These are phyloP conservation scores for Lasioglossum calceatum DNA, from an alignment of 2,888 invertebrate genomes.

Conservation along the genomic window DNA sequence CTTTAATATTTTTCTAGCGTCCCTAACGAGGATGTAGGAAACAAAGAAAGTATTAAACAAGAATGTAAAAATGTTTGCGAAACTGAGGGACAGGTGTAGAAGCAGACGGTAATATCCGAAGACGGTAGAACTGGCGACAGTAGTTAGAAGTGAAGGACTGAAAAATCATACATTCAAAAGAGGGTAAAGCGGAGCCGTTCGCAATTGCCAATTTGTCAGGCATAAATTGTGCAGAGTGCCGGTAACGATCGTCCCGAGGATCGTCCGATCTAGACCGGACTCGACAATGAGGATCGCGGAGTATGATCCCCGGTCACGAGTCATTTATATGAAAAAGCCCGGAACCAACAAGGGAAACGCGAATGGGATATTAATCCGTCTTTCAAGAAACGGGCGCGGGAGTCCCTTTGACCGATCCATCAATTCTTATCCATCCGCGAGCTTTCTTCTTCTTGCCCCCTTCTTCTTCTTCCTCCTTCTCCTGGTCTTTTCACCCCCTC, in stretches of 20 bases:
- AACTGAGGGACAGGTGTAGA: not conserved
- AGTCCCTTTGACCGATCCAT: conserved; percentile 57
- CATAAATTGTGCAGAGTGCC: conserved; percentile 7
- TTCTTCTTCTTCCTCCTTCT: conserved; percentile 10
- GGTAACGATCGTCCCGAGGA: not conserved
- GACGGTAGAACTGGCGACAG: not conserved
- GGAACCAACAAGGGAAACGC: conserved; percentile 23
- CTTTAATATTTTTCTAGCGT: too few species aligned
- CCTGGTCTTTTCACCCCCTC: conserved; percentile 36
- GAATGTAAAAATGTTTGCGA: not conserved
- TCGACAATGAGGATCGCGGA: not conserved
- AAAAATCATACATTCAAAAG: not conserved
- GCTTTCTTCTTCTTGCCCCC: conserved; percentile 23
- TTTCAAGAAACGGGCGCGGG: conserved; percentile 26
- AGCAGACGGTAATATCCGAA: not conserved
- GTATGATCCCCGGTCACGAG: conserved; percentile 1
- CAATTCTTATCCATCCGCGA: conserved; percentile 70
- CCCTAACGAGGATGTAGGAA: too few species aligned
- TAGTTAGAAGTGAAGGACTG: not conserved
- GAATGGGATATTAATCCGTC: conserved; percentile 50
- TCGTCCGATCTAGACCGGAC: conserved; percentile 14
- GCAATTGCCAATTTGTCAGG: conserved; percentile 6
- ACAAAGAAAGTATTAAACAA: not conserved
- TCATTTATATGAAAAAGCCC: conserved; percentile 23
- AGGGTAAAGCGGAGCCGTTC: not conserved